Evolutionary conservation across 2,113 vertebrate species (phyloP).

Genomic region (Solenodon paradoxus): DNA sequence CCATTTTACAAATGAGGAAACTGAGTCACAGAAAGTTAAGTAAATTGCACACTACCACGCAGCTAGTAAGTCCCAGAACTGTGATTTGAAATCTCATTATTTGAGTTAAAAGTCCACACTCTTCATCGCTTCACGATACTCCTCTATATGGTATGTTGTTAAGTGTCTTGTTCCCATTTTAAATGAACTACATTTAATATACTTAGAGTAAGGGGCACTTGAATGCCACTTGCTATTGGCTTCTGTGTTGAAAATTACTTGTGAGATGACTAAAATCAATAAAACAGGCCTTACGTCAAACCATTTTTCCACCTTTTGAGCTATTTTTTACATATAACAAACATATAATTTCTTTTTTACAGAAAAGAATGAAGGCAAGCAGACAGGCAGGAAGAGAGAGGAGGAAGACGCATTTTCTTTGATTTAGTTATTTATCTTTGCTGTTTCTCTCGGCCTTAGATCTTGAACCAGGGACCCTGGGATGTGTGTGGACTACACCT

Average conservation of each 20-base stretch:
- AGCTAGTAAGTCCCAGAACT: neutral
- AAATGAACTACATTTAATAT: neutral
- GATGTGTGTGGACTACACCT: too few relatives aligned
- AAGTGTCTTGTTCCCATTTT: slow-evolving; percentile 18
- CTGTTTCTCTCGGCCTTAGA: too few relatives aligned
- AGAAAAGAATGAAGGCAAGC: too few relatives aligned
- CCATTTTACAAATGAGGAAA: slow-evolving; percentile 16
- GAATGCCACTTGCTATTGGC: neutral
- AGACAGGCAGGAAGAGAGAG: too few relatives aligned
- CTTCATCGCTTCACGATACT: neutral
- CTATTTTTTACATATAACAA: neutral
- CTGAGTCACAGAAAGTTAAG: neutral
- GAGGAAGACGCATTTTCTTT: too few relatives aligned
- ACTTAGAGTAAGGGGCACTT: neutral
- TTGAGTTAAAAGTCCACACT: neutral
- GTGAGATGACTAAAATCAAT: neutral
- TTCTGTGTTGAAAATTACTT: slow-evolving; percentile 27
- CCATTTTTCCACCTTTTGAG: neutral
- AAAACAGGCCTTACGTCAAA: slow-evolving; percentile 23
- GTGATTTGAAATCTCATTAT: neutral
- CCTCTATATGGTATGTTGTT: neutral
- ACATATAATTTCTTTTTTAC: too few relatives aligned
- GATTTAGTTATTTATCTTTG: too few relatives aligned
- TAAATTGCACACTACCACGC: neutral
- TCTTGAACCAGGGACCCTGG: too few relatives aligned